Conservation (phyloP, 2,113 vertebrate species). For the Caranx ignobilis region DNA sequence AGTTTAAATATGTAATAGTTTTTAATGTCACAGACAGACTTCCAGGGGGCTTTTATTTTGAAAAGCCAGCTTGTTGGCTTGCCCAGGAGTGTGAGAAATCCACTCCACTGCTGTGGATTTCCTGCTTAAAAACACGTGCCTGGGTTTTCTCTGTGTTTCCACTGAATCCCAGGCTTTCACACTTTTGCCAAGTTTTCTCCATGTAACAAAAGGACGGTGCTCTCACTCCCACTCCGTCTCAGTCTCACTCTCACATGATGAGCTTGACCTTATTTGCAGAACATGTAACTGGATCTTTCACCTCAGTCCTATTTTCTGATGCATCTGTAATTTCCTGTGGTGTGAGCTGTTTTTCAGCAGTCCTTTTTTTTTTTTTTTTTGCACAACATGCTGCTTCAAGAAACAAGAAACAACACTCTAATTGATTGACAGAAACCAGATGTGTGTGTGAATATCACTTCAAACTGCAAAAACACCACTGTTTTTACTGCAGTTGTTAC, state of each 20-base stretch:
- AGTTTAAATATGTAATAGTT: neutral
- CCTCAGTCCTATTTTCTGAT: neutral
- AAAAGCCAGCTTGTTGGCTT: too few species aligned
- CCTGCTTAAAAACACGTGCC: neutral
- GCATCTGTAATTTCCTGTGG: conserved; percentile 9
- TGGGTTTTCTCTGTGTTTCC: conserved; percentile 19
- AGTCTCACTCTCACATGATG: neutral
- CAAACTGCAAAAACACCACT: conserved; percentile 16
- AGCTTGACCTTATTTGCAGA: conserved; percentile 1
- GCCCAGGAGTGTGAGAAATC: neutral
- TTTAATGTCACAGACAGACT: too few species aligned
- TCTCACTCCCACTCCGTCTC: neutral
- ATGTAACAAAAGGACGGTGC: neutral
- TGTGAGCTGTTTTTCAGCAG: conserved; percentile 28
- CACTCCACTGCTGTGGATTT: neutral
- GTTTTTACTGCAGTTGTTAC: conserved; percentile 24
- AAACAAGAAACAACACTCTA: neutral
- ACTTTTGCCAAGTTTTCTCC: conserved; percentile 18
- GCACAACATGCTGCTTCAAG: conserved; percentile 11
- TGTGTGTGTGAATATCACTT: conserved; percentile 55
- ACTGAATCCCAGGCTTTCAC: neutral
- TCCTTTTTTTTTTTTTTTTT: neutral
- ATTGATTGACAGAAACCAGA: conserved; percentile 66
- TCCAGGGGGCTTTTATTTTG: too few species aligned
- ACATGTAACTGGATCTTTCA: neutral